These are phyloP conservation scores for Ovis canadensis DNA, from an alignment of 2,113 vertebrate genomes.

Conservation along the genomic window DNA sequence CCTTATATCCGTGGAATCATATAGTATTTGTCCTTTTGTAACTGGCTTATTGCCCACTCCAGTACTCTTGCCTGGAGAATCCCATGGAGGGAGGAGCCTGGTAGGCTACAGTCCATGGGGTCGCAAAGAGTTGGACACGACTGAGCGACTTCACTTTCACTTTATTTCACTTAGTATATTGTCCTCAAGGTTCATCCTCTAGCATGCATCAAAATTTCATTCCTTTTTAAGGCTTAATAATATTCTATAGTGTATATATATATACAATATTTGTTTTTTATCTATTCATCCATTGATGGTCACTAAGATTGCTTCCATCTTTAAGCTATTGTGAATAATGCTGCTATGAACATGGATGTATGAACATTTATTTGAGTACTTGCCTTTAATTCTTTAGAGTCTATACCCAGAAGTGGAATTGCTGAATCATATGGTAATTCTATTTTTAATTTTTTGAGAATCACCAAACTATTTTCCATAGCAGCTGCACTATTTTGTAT, in stretches of 20 bases:
- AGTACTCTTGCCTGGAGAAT: too few species aligned
- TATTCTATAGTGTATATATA: neutral
- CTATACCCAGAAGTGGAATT: neutral
- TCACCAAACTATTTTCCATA: neutral
- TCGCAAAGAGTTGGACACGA: too few species aligned
- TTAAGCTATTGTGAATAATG: neutral
- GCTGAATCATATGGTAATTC: neutral
- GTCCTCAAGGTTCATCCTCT: neutral
- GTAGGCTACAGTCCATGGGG: too few species aligned
- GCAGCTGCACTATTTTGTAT: neutral
- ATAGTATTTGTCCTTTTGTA: neutral
- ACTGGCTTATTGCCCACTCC: neutral
- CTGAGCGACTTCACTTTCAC: too few species aligned
- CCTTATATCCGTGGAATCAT: neutral
- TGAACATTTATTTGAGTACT: neutral
- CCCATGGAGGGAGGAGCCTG: too few species aligned
- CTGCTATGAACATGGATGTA: neutral
- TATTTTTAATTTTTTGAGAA: conserved; percentile 15
- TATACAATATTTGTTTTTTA: neutral
- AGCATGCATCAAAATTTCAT: neutral
- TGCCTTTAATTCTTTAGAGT: neutral
- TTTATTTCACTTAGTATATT: neutral
- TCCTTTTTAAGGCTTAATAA: neutral
- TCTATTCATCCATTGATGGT: neutral
- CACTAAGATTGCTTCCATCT: neutral